Base-by-base conservation (phyloP, 2,888 invertebrate genomes). In the Heliconius erato region DNA sequence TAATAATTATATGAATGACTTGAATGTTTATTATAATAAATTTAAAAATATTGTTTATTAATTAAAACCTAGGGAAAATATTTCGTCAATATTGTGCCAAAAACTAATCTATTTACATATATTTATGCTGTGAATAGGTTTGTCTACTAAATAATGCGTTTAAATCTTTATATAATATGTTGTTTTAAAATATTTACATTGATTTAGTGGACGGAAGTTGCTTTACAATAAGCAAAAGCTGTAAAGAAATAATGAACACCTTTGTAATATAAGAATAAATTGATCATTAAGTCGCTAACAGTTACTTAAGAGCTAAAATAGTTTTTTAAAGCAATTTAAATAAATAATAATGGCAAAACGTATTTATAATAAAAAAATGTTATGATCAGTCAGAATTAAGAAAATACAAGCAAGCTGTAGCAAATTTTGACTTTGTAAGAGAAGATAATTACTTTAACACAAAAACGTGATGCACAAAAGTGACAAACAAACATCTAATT, bases 21-120 rank as follows among this genome's bases (percentile, higher is more conserved):
- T 23, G 19, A 23, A 54, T 23, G 54, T 6, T 23, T 54, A 54
- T 23, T 54, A 7, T 54, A 54, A 54, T 54, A 65, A 14, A 14
- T 26, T 65, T 65, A 28, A 67, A 67, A 67, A 28, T 12, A 4
- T 26, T 16, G 26, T 67, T 28, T 28, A n/a, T n/a, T 67, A 67
- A 16, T 32, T 67, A 67, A 28, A 40, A 44, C 16, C 40, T 72
- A 44, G 26, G 44, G 40, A 44, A 72, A 14, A 68, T 68, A 72
- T 28, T 44, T 49, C 44, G 26, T 79, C 14, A 32, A 79, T 69
- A 49, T 11, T 14, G 79, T 79, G 79, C 69, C n/a, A 32, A 54
- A 68, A 68, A 54, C 54, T 54, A 69, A 68, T 32, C 79, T 79
- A 79, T 79, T 54, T 79, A 79, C 79, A 79, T n/a, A 79, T 32